phyloP scores from a whole-genome alignment of 2,113 vertebrate genomes.

The Ailurus styani region DNA sequence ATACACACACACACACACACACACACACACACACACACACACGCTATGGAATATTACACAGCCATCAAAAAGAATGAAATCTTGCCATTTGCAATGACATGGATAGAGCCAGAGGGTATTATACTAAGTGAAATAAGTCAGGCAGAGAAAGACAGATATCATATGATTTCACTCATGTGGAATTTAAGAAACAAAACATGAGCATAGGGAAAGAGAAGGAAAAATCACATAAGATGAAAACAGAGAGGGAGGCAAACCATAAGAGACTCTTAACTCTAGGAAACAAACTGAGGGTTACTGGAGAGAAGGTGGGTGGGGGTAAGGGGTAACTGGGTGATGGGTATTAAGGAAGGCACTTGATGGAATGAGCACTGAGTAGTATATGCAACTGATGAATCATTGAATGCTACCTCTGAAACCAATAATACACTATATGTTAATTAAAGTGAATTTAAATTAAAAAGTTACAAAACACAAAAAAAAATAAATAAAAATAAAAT shows the following conservation, averaged over 20 bases:
- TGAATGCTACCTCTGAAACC: not conserved
- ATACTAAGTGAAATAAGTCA: not conserved
- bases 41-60: not conserved
- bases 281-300: not conserved
- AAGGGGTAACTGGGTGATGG: not conserved
- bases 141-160: not conserved
- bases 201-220: not conserved
- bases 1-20: not conserved
- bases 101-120: not conserved
- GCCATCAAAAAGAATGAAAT: not conserved
- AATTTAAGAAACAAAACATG: not conserved
- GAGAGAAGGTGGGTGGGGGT: not conserved
- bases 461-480: not conserved
- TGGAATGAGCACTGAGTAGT: not conserved
- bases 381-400: not conserved
- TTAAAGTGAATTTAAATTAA: not conserved
- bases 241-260: not conserved
- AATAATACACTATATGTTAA: not conserved
- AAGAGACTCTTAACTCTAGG: not conserved
- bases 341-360: not conserved
- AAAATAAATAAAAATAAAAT: not conserved
- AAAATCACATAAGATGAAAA: not conserved
- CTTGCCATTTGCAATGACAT: not conserved
- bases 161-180: not conserved
- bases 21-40: too few relatives aligned